Evolutionary conservation across 2,888 invertebrate genomes (phyloP), one percentile per base, ranked within the genome.

Genomic region (Lochmaea crataegi): DNA sequence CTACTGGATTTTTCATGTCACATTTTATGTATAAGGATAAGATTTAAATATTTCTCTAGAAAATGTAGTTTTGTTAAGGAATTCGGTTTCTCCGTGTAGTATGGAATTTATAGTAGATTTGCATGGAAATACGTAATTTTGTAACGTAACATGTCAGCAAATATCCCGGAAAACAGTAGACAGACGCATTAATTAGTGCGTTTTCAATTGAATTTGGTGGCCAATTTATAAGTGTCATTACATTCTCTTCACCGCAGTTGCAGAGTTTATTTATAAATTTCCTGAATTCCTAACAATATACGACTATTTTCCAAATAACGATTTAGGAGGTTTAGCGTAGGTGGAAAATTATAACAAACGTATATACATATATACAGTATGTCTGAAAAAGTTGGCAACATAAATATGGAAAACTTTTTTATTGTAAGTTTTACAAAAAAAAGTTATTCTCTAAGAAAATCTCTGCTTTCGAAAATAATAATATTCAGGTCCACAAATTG

Each of bases 191-290:
- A 60, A 60, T 60, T 60, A 38, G 60, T 60, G 16, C 38, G 60
- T 60, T 60, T 60, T 60, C 60, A 60, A 60, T 60, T 60, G 60
- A 38, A 60, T 60, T 16, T 38, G 60, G 32, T 38, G n/a, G 38
- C 32, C 32, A 60, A 60, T 60, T 60, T 60, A 60, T 60, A 60
- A 60, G 38, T 60, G 60, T 38, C 60, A 60, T 60, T 60, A 60
- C 38, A 60, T 60, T 60, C 60, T 60, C 32, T 60, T 38, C 38
- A n/a, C 18, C n/a, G n/a, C 60, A 32, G 60, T 60, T 32, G 60
- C 60, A 14, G n/a, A n/a, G 16, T 38, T 38, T 60, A 60, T 71
- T 66, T 68, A 68, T 68, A 58, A 68, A 65, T 72, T 68, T 72
- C 68, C 53, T 10, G 53, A 53, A 53, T 53, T 53, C 53, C 53